These are phyloP conservation scores for Urocyon cinereoargenteus DNA, from an alignment of 2,797 vertebrate species.

Conservation along the genomic window DNA sequence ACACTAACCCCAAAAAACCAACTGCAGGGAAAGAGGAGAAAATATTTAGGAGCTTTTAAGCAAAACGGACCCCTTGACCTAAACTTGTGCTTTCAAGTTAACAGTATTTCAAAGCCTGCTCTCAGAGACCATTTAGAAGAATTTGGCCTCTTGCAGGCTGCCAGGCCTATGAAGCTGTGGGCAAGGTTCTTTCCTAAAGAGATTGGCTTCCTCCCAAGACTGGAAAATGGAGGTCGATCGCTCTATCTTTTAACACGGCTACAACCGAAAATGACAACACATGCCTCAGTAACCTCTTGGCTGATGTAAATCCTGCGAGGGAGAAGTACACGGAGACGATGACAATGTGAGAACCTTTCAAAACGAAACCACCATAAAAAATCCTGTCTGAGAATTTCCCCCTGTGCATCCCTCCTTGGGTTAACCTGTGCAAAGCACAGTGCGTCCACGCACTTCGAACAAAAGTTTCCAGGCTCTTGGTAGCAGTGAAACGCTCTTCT, in stretches of 20 bases:
- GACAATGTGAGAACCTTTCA: background rate
- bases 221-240: constrained; percentile 60
- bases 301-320: background rate
- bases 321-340: background rate
- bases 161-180: constrained; percentile 61
- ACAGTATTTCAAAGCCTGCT: constrained; percentile 54
- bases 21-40: constrained; percentile 6
- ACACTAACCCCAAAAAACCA: background rate
- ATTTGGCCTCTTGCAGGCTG: constrained; percentile 50
- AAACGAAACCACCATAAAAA: background rate
- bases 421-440: background rate
- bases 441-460: background rate
- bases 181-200: constrained; percentile 70
- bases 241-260: constrained; percentile 22
- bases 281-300: background rate
- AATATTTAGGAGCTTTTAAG: constrained; percentile 60
- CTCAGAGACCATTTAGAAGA: constrained; percentile 36
- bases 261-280: background rate
- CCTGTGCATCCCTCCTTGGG: background rate
- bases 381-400: background rate
- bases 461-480: background rate
- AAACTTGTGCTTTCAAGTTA: constrained; percentile 57
- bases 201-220: constrained; percentile 68
- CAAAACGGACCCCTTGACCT: constrained; percentile 43
- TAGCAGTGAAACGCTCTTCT: background rate